Evolutionary conservation across 2,113 vertebrate genomes (phyloP).

Genomic region (Smithornis capensis): DNA sequence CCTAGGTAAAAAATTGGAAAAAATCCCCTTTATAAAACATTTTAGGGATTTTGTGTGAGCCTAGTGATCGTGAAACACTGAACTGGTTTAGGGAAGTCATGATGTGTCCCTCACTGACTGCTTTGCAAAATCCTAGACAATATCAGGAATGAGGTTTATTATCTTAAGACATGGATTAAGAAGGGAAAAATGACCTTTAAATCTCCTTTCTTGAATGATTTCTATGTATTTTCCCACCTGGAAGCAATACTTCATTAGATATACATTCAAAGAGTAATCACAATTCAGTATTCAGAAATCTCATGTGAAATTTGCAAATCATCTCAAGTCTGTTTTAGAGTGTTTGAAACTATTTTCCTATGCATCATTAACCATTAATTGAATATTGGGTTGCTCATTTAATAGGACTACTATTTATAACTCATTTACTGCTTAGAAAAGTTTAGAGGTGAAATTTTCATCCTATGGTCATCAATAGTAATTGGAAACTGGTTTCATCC

Average conservation of each 20-base stretch:
- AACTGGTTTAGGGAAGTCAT: background rate
- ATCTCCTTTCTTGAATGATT: background rate
- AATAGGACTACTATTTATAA: slow-evolving; percentile 50
- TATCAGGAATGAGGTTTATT: background rate
- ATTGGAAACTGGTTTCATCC: background rate
- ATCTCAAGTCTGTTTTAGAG: slow-evolving; percentile 5
- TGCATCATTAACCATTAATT: slow-evolving; percentile 53
- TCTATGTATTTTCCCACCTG: background rate
- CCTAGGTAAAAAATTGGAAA: background rate
- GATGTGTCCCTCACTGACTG: background rate
- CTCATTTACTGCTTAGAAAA: slow-evolving; percentile 7
- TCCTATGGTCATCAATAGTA: slow-evolving; percentile 3
- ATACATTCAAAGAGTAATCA: background rate
- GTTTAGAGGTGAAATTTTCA: slow-evolving; percentile 43
- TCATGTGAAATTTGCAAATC: slow-evolving; percentile 8
- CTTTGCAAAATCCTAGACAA: background rate
- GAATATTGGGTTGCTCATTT: slow-evolving; percentile 10
- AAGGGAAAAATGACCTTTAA: background rate
- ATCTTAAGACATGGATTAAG: background rate
- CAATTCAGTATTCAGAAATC: background rate
- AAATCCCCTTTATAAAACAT: background rate
- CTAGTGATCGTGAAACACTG: background rate
- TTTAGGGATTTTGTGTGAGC: background rate
- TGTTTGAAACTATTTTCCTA: slow-evolving; percentile 14
- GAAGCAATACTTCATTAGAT: background rate